Evolutionary conservation across 2,113 vertebrate genomes (phyloP).

Genomic region (Xenopus tropicalis): UCB_Xtro_10.0 CM004447.2:33667501-33668000

Average conservation of each 20-base stretch:
- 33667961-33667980: constrained; percentile 51
- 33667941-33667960: constrained; percentile 42
- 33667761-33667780: constrained; percentile 94
- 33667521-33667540: too few species aligned
- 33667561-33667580: too few species aligned
- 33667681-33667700: too few species aligned
- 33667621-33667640: too few species aligned
- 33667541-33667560: too few species aligned
- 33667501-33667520: too few species aligned
- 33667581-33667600: too few species aligned
- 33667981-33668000: constrained; percentile 99
- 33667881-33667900: constrained; percentile 94
- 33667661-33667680: too few species aligned
- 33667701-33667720: background rate
- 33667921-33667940: background rate
- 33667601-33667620: too few species aligned
- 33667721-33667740: background rate
- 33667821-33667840: constrained; percentile 98
- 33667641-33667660: too few species aligned
- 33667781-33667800: constrained; percentile 99
- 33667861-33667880: constrained; percentile 98
- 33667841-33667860: constrained; percentile 98
- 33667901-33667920: background rate
- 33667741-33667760: constrained; percentile 91
- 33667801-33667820: constrained; percentile 98